Conservation (phyloP, 2,888 invertebrate species). For the Scrobipalpa atriplicella region DNA sequence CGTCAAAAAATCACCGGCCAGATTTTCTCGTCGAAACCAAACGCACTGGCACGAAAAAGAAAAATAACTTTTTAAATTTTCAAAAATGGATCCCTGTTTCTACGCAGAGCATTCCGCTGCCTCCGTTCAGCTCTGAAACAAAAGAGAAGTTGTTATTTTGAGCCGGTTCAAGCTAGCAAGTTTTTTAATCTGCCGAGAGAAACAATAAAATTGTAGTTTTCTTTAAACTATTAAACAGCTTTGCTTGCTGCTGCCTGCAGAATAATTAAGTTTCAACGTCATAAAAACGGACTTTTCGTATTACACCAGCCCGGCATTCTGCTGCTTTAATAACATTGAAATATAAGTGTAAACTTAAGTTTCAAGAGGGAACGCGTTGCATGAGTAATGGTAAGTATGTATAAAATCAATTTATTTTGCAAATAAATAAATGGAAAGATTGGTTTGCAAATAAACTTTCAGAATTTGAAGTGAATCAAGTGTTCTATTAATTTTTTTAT, state of each 20-base stretch:
- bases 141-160: slow-evolving; percentile 25
- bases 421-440: no score
- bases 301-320: background rate
- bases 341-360: no score
- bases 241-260: slow-evolving; percentile 5
- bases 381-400: no score
- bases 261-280: slow-evolving; percentile 3
- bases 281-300: slow-evolving; percentile 14
- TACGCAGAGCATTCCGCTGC: slow-evolving; percentile 35
- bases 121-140: slow-evolving; percentile 30
- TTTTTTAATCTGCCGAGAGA: slow-evolving; percentile 1
- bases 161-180: background rate
- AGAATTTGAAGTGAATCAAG: no score
- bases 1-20: background rate
- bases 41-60: slow-evolving; percentile 25
- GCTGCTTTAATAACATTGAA: no score
- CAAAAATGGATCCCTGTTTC: slow-evolving; percentile 34
- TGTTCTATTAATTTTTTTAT: no score
- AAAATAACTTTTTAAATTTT: slow-evolving; percentile 33
- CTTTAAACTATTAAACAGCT: slow-evolving; percentile 13
- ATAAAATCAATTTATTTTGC: no score
- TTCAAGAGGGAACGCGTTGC: no score
- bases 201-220: slow-evolving; percentile 7
- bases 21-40: slow-evolving; percentile 6
- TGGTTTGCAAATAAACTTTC: no score